A percentile compares a stretch with the other conserved stretches of the same genome.
Evolutionary conservation across 2,888 invertebrate species (phyloP).

Genomic region (Apotomis betuletana): DNA sequence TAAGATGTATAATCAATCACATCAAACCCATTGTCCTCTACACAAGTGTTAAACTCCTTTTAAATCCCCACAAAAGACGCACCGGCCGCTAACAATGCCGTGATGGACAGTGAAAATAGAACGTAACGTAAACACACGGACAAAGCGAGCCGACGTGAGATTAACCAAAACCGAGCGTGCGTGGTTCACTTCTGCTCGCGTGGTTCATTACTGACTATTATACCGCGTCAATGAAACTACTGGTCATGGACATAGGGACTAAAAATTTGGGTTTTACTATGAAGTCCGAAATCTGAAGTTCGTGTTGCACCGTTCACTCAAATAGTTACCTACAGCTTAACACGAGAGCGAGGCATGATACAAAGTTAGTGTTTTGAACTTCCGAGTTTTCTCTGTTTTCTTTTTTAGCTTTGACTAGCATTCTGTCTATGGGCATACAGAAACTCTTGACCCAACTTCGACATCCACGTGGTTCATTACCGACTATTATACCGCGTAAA

Average conservation of each 20-base stretch:
- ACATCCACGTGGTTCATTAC: constrained; percentile 15
- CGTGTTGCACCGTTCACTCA: too few relatives aligned
- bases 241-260: too few relatives aligned
- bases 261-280: too few relatives aligned
- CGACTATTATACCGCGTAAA: background rate
- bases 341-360: too few relatives aligned
- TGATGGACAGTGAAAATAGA: constrained; percentile 82
- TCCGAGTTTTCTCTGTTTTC: too few relatives aligned
- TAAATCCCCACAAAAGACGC: constrained; percentile 40
- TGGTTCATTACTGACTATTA: constrained; percentile 10
- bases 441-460: background rate
- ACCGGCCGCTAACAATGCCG: constrained; percentile 74
- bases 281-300: too few relatives aligned
- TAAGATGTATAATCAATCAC: background rate
- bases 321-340: too few relatives aligned
- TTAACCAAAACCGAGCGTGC: constrained; percentile 57
- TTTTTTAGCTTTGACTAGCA: too few relatives aligned
- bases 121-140: constrained; percentile 79
- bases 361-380: too few relatives aligned
- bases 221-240: too few relatives aligned
- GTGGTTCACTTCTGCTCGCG: constrained; percentile 50
- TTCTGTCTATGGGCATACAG: too few relatives aligned
- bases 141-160: constrained; percentile 61
- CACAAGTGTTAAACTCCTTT: constrained; percentile 3
- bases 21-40: background rate